phyloP scores from a whole-genome alignment of 30 jellyfish, hydroid and myxozoan species.

The Turritopsis rubra region DNA sequence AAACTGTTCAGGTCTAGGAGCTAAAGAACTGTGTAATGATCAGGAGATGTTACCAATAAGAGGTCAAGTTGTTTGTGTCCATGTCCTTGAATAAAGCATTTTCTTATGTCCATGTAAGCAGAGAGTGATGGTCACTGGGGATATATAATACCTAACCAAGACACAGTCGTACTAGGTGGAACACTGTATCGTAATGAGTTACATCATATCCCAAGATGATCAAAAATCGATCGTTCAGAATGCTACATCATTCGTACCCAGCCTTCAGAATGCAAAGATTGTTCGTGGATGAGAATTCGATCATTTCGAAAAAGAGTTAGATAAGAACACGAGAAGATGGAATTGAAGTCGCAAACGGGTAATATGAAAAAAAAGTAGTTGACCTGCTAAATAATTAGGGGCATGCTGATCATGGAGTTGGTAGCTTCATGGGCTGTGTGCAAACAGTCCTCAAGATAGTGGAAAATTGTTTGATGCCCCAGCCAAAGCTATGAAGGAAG shows the following conservation, averaged over 20 bases:
- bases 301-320: constrained; percentile 19
- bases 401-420: background rate
- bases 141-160: constrained; percentile 40
- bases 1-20: constrained; percentile 69
- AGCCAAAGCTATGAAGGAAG: background rate
- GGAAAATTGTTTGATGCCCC: background rate
- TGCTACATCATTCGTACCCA: constrained; percentile 33
- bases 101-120: background rate
- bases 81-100: constrained; percentile 70
- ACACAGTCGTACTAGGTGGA: constrained; percentile 53
- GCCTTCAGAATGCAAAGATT: constrained; percentile 8
- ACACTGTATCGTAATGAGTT: constrained; percentile 16
- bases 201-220: constrained; percentile 18
- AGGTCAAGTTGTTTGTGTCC: constrained; percentile 69
- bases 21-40: constrained; percentile 55
- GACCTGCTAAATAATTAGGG: constrained; percentile 9
- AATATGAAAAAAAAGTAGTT: background rate
- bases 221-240: constrained; percentile 23
- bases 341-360: background rate
- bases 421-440: background rate
- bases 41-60: constrained; percentile 46
- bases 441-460: constrained; percentile 2
- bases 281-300: constrained; percentile 29
- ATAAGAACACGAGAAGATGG: constrained; percentile 3
- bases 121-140: constrained; percentile 9